Percentiles rank a stretch among this genome's conserved stretches.
Evolutionary conservation across 2,888 invertebrate species (phyloP).

Genomic region (Hydrotaea diabolus): DNA sequence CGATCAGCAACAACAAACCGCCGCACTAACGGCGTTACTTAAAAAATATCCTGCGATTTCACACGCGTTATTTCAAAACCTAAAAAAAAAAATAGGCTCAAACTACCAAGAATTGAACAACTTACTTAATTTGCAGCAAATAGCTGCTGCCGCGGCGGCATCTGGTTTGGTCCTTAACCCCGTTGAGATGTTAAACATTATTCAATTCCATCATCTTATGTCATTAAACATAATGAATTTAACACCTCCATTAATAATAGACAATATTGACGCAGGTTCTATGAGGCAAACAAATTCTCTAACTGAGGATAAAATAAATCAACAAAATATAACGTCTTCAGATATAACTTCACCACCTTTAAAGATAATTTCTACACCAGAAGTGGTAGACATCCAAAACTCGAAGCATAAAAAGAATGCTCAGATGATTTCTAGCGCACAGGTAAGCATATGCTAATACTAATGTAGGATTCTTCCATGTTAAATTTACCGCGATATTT

Average conservation of each 20-base stretch:
- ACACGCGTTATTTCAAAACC: slow-evolving; percentile 68
- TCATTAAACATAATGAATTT: slow-evolving; percentile 96
- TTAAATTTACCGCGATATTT: too few species aligned
- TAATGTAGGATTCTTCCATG: too few species aligned
- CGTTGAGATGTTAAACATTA: slow-evolving; percentile 91
- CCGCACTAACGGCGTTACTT: slow-evolving; percentile 71
- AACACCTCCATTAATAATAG: slow-evolving; percentile 86
- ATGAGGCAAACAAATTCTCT: not conserved
- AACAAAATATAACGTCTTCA: not conserved
- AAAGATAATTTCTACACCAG: not conserved
- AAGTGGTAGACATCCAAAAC: not conserved
- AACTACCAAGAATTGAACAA: slow-evolving; percentile 45
- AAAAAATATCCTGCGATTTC: slow-evolving; percentile 72
- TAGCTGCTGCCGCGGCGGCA: slow-evolving; percentile 71
- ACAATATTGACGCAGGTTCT: not conserved
- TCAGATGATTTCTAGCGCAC: slow-evolving; percentile 41
- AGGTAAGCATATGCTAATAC: slow-evolving; percentile 21
- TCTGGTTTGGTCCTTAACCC: slow-evolving; percentile 88
- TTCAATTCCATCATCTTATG: slow-evolving; percentile 95
- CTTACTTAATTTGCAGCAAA: slow-evolving; percentile 77
- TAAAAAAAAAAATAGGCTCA: slow-evolving; percentile 69
- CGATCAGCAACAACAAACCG: slow-evolving; percentile 77
- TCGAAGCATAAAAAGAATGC: slow-evolving; percentile 33
- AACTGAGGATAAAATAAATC: not conserved
- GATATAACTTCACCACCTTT: not conserved